Conservation (phyloP, 2,888 invertebrate species). For the Cerastis leucographa region DNA sequence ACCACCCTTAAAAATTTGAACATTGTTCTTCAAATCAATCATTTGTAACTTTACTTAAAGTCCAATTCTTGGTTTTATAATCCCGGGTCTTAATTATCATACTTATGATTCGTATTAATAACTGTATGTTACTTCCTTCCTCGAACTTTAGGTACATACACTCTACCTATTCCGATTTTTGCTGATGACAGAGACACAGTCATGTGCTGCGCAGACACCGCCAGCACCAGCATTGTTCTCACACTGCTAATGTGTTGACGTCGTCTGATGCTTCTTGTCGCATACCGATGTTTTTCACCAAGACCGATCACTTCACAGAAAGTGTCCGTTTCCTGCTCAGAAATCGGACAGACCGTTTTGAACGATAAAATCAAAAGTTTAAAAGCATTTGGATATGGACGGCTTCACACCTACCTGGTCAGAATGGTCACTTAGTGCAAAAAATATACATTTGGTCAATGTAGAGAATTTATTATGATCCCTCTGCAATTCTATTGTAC, state of each 20-base stretch:
- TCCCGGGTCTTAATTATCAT: too few relatives aligned
- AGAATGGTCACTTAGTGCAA: background rate
- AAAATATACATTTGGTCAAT: background rate
- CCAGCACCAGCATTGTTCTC: slow-evolving; percentile 21
- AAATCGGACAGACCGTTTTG: background rate
- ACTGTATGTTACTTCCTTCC: too few relatives aligned
- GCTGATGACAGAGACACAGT: background rate
- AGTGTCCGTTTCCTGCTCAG: background rate
- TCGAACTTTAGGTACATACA: too few relatives aligned
- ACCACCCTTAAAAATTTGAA: too few relatives aligned
- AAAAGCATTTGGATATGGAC: background rate
- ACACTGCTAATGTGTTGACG: background rate
- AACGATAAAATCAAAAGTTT: background rate
- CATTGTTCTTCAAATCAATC: too few relatives aligned
- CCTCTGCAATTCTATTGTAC: background rate
- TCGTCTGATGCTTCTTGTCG: background rate
- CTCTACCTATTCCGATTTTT: too few relatives aligned
- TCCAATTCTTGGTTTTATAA: too few relatives aligned
- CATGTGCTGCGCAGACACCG: background rate
- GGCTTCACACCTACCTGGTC: background rate
- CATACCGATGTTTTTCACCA: too few relatives aligned
- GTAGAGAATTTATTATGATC: background rate
- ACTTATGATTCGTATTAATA: too few relatives aligned
- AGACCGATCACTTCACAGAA: background rate
- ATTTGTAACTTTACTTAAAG: too few relatives aligned